Conservation (phyloP, 2,888 invertebrate species). For the Byasa hedistus region DNA sequence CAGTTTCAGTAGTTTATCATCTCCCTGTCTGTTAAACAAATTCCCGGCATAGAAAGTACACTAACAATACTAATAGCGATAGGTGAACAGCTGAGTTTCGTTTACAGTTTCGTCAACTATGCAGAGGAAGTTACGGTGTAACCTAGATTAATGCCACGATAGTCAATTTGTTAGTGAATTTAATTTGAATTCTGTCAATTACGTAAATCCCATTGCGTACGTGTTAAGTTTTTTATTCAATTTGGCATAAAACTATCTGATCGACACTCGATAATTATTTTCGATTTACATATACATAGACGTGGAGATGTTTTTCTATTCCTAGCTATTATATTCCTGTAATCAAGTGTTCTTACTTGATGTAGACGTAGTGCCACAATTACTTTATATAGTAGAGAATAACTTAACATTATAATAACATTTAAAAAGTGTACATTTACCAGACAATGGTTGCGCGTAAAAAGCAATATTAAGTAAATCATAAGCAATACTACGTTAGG, state of each 20-base stretch:
- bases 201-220: constrained; percentile 36
- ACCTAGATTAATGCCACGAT: constrained; percentile 64
- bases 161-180: constrained; percentile 70
- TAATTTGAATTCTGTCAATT: constrained; percentile 73
- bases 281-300: background rate
- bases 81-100: constrained; percentile 13
- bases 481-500: constrained; percentile 75
- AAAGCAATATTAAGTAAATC: constrained; percentile 75
- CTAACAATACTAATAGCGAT: constrained; percentile 15
- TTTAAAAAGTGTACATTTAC: constrained; percentile 54
- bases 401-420: constrained; percentile 29
- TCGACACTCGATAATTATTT: background rate
- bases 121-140: constrained; percentile 41
- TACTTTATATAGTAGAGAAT: constrained; percentile 27
- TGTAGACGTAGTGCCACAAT: constrained; percentile 68
- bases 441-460: constrained; percentile 65
- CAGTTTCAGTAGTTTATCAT: constrained; percentile 47
- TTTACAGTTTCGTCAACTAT: constrained; percentile 33
- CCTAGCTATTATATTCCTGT: constrained; percentile 55
- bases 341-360: constrained; percentile 55
- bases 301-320: constrained; percentile 47
- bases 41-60: constrained; percentile 1
- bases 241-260: background rate
- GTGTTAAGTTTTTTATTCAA: background rate
- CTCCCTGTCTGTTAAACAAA: constrained; percentile 27